Evolutionary conservation across 2,888 invertebrate species (phyloP).

Genomic region (Hypercompe scribonia): DNA sequence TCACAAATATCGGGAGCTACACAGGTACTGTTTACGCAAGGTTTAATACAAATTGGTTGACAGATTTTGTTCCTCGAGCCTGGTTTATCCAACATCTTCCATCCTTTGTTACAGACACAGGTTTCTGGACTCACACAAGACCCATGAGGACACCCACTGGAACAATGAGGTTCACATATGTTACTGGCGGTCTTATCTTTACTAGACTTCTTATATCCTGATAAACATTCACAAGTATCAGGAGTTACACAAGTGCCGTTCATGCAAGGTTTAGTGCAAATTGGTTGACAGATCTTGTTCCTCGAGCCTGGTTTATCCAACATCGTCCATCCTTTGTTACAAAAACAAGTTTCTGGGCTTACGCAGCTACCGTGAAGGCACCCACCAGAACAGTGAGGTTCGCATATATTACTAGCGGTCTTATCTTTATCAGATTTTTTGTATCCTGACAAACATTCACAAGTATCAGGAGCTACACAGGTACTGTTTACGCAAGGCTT

Average conservation of each 20-base stretch:
- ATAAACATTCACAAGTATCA: constrained; percentile 16
- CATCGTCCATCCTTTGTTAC: not conserved
- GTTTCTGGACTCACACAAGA: constrained; percentile 28
- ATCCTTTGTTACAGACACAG: constrained; percentile 27
- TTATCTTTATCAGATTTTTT: not conserved
- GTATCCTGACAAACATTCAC: constrained; percentile 14
- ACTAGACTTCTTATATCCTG: constrained; percentile 10
- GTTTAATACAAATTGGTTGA: constrained; percentile 12
- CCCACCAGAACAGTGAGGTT: constrained; percentile 25
- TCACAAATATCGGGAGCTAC: constrained; percentile 41
- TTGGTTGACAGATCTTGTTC: constrained; percentile 17
- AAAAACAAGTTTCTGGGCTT: not conserved
- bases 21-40: constrained; percentile 1
- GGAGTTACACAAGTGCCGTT: constrained; percentile 22
- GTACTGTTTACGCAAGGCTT: constrained; percentile 17
- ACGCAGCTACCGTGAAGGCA: constrained; percentile 28
- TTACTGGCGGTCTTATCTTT: not conserved
- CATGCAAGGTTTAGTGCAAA: constrained; percentile 21
- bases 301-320: not conserved
- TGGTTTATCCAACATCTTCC: constrained; percentile 6
- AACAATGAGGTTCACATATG: constrained; percentile 18
- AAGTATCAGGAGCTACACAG: constrained; percentile 20
- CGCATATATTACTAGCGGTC: not conserved
- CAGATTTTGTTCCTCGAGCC: constrained; percentile 29
- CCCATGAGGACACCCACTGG: constrained; percentile 18